Conservation (phyloP, 2,888 invertebrate species). For the Hyppa rectilinea region DNA sequence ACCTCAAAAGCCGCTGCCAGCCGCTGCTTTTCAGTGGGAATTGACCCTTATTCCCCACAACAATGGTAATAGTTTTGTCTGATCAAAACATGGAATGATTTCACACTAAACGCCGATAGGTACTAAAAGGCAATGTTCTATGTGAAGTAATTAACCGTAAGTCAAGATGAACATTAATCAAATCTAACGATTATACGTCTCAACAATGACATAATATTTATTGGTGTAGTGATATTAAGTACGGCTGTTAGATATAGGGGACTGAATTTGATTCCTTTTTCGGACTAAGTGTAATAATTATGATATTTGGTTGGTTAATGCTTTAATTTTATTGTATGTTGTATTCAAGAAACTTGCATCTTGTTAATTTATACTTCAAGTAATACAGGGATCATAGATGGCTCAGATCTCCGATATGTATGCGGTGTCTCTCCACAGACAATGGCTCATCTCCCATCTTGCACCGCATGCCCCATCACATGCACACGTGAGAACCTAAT, state of each 20-base stretch:
- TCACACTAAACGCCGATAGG: conserved; percentile 21
- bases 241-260: not conserved
- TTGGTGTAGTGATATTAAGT: not conserved
- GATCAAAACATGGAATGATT: conserved; percentile 45
- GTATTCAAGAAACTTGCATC: no score
- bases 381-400: no score
- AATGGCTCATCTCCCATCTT: no score
- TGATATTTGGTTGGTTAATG: no score
- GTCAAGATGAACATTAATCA: conserved; percentile 59
- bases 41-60: not conserved
- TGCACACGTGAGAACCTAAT: no score
- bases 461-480: no score
- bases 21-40: no score
- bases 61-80: conserved; percentile 11
- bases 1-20: no score
- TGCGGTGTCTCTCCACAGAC: no score
- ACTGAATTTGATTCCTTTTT: not conserved
- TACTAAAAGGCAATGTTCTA: conserved; percentile 35
- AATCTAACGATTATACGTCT: conserved; percentile 48
- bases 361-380: no score
- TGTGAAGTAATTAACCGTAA: conserved; percentile 37
- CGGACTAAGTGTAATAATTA: not conserved
- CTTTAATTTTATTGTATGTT: no score
- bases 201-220: not conserved
- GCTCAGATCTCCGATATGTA: no score